Evolutionary conservation across 2,797 vertebrate genomes (phyloP).

Genomic region (Sebastes steindachneri): DNA sequence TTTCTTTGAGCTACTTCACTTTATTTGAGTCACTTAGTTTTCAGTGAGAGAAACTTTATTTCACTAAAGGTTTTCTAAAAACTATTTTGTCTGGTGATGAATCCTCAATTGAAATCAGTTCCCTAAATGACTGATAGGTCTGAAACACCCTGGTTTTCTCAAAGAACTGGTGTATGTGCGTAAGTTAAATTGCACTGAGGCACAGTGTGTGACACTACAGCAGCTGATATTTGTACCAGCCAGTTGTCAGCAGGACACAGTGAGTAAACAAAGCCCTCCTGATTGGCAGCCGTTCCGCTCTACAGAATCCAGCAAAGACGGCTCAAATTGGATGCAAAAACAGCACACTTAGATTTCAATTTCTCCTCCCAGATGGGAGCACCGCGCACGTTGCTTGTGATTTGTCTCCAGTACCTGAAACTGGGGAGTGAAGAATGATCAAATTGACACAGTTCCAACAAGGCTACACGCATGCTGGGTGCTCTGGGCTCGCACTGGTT

Average conservation of each 20-base stretch:
- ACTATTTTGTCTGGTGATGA: not conserved
- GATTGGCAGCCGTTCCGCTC: constrained; percentile 73
- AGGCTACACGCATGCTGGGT: constrained; percentile 17
- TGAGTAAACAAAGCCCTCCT: constrained; percentile 62
- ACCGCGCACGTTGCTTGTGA: constrained; percentile 42
- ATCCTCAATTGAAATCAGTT: not conserved
- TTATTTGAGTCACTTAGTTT: not conserved
- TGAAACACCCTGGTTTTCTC: not conserved
- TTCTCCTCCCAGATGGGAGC: constrained; percentile 61
- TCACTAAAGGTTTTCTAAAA: not conserved
- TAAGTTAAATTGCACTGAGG: constrained; percentile 15
- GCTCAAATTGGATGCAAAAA: constrained; percentile 72
- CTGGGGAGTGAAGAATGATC: constrained; percentile 61
- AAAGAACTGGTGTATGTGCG: not conserved
- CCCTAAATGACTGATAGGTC: not conserved
- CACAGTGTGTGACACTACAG: constrained; percentile 44
- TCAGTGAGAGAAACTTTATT: not conserved
- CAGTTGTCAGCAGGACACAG: constrained; percentile 51
- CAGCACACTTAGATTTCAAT: constrained; percentile 67
- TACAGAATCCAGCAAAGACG: constrained; percentile 58
- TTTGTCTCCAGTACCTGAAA: constrained; percentile 61
- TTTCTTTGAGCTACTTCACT: not conserved
- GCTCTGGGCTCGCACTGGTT: constrained; percentile 45
- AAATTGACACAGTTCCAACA: constrained; percentile 47
- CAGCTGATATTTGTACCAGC: constrained; percentile 59